Base-by-base conservation (phyloP, 2,797 vertebrate genomes). In the Hozukius guyotensis region DNA sequence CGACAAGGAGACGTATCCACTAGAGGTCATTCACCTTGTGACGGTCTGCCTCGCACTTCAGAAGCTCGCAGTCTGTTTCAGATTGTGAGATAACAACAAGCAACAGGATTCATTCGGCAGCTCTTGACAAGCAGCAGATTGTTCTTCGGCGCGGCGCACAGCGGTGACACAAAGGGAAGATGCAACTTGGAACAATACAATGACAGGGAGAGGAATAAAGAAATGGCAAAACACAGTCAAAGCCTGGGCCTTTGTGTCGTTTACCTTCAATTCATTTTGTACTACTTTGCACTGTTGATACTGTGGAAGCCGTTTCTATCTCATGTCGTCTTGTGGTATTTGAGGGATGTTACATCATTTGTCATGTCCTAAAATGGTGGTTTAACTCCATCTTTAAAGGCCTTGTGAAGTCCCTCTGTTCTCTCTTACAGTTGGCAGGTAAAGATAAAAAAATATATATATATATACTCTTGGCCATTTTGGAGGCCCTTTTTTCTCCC, bases 51-150 rank as follows among this genome's bases (percentile, higher is more conserved):
- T 86, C 62, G 71, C 86, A 79, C 89, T 87, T 89, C 77, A 85
- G 80, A 82, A 13, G 81, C 84, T 82, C 61, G 64, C 89, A 88
- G 85, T 91, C 84, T 92, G 89, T 88, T 91, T 90, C 77, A 79
- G 85, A 92, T 92, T 91, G 85, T 85, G 84, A 93, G 89, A 93
- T 87, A 92, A 94, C 90, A 93, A 94, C 90, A 91, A 89, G 87
- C 88, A 92, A 91, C 91, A 87, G 87, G 81, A 94, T 91, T 91
- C 90, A 88, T 92, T 91, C 91, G 90, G 82, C 62, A 42, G 2
- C 85, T 90, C 53, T 85, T 90, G 87, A 92, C 87, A 89, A 93
- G 86, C 79, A 86, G 81, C 87, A 90, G 90, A 87, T 92, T 91
- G 85, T 89, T 89, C 85, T 80, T 76, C 72, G 81, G 83, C 68